Percentiles rank a stretch among this genome's conserved stretches.
These are phyloP conservation scores for Ceyx melanurus DNA, from an alignment of 2,113 vertebrate species.

Conservation along the genomic window DNA sequence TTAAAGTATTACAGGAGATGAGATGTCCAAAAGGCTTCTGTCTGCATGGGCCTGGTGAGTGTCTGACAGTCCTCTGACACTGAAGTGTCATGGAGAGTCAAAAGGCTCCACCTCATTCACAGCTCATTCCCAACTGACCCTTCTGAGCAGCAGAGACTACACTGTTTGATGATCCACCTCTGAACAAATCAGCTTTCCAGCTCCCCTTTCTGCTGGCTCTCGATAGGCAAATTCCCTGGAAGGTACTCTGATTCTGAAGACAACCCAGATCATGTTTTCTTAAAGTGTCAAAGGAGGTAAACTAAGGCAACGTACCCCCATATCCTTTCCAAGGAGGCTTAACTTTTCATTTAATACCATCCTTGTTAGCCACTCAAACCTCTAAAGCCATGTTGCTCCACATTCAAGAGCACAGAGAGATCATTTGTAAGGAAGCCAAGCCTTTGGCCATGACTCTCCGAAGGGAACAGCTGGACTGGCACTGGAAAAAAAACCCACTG, in stretches of 20 bases:
- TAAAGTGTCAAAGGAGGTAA: neutral
- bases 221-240: neutral
- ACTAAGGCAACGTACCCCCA: neutral
- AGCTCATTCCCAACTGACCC: neutral
- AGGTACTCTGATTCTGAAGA: neutral
- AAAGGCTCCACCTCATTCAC: neutral
- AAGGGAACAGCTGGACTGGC: neutral
- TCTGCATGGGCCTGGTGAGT: fast-evolving
- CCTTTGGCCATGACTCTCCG: neutral
- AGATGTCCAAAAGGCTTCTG: neutral
- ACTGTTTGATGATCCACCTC: neutral
- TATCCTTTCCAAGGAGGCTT: neutral
- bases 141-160: neutral
- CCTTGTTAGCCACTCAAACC: neutral
- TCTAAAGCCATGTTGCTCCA: neutral
- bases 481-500: neutral
- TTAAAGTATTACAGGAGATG: neutral
- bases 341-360: neutral
- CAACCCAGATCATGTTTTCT: neutral
- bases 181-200: neutral
- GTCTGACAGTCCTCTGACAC: neutral
- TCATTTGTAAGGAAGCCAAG: neutral
- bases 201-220: neutral
- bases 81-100: neutral
- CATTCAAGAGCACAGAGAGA: neutral